These are phyloP conservation scores for Pachycephus smyrnensis DNA, from an alignment of 2,888 invertebrate genomes.

Conservation along the genomic window DNA sequence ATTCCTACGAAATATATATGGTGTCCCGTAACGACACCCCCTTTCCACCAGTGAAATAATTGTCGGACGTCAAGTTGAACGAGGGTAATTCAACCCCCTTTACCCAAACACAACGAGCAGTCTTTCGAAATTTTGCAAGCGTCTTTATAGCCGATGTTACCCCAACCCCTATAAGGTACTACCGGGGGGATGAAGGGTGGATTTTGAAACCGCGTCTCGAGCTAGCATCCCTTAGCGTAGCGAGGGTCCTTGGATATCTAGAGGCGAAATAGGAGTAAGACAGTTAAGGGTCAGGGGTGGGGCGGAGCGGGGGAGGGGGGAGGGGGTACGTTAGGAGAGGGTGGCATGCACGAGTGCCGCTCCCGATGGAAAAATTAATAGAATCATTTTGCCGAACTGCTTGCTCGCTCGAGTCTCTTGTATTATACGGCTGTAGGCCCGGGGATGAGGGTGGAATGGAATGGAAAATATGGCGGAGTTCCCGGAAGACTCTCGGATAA, in stretches of 20 bases:
- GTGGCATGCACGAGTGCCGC: constrained; percentile 64
- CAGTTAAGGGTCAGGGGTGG: background rate
- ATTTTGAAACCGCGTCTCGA: background rate
- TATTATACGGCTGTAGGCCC: constrained; percentile 11
- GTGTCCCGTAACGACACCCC: background rate
- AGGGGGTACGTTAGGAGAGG: constrained; percentile 35
- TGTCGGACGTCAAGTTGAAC: constrained; percentile 1
- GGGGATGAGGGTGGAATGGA: constrained; percentile 28
- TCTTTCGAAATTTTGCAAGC: constrained; percentile 31
- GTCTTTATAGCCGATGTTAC: constrained; percentile 29
- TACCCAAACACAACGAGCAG: constrained; percentile 10
- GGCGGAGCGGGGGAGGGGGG: background rate
- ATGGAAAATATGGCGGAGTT: constrained; percentile 46
- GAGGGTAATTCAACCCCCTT: constrained; percentile 18
- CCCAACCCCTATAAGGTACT: background rate
- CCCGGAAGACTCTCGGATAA: constrained; percentile 41
- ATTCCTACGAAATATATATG: constrained; percentile 31
- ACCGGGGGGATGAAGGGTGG: background rate
- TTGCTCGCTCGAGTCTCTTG: constrained; percentile 23
- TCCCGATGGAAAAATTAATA: constrained; percentile 66
- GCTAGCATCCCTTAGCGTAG: background rate
- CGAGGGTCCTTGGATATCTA: background rate
- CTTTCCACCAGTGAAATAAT: background rate
- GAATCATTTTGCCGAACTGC: constrained; percentile 62
- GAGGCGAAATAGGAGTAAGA: background rate